phyloP scores from a whole-genome alignment of 2,797 vertebrate genomes.

The Lagorchestes hirsutus region DNA sequence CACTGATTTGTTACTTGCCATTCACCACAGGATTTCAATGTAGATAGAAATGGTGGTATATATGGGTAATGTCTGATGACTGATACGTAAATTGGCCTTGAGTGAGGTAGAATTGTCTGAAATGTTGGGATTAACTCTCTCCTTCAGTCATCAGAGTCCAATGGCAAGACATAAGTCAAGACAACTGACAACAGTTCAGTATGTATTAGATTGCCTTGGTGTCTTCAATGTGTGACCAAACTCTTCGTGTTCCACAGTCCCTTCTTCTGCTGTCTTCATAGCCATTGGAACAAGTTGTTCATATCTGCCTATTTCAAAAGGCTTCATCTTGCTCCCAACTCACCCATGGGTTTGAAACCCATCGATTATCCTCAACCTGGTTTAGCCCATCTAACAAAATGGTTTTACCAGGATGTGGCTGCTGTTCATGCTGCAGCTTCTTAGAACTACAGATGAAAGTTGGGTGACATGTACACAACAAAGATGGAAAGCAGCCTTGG shows the following conservation, averaged over 20 bases:
- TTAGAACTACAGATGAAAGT: neutral
- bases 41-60: neutral
- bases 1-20: neutral
- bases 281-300: neutral
- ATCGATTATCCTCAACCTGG: neutral
- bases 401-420: neutral
- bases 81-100: neutral
- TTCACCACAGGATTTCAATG: neutral
- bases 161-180: neutral
- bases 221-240: neutral
- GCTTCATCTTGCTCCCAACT: neutral
- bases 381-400: neutral
- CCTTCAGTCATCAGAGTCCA: neutral
- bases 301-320: neutral
- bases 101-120: neutral
- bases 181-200: neutral
- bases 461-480: neutral
- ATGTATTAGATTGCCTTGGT: neutral
- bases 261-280: neutral
- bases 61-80: neutral
- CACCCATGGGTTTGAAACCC: neutral
- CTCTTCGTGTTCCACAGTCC: neutral
- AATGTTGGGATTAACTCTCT: neutral
- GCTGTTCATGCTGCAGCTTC: neutral
- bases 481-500: neutral